Evolutionary conservation across 1,140 invertebrate genomes (phyloP).

Genomic region (Pararge aegeria): DNA sequence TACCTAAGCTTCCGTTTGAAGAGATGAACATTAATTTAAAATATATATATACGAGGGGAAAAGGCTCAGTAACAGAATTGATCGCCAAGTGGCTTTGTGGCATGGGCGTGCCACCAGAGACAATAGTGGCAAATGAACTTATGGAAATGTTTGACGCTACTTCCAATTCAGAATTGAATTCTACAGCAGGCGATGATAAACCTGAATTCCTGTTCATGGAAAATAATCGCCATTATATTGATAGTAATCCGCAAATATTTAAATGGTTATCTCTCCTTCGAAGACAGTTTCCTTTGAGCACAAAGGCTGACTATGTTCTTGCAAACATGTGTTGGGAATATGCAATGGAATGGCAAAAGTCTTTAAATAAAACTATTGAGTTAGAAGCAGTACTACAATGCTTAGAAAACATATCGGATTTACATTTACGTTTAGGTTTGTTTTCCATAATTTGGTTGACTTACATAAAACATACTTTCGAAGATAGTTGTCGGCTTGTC

Average conservation of each 20-base stretch:
- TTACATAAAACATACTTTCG: constrained; percentile 88
- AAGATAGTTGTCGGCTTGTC: constrained; percentile 87
- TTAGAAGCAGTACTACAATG: constrained; percentile 84
- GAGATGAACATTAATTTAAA: constrained; percentile 86
- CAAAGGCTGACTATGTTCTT: constrained; percentile 88
- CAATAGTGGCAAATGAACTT: constrained; percentile 60
- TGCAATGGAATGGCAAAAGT: constrained; percentile 91
- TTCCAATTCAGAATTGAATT: constrained; percentile 26
- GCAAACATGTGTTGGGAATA: constrained; percentile 95
- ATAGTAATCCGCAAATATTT: constrained; percentile 73
- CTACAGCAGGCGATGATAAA: constrained; percentile 37
- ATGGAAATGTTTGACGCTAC: constrained; percentile 42
- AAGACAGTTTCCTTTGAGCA: constrained; percentile 91
- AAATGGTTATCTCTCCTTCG: constrained; percentile 83
- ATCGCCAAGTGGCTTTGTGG: constrained; percentile 90
- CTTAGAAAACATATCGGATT: constrained; percentile 81
- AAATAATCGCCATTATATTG: constrained; percentile 52
- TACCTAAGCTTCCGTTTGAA: constrained; percentile 81
- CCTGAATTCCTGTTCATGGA: constrained; percentile 54
- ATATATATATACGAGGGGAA: constrained; percentile 87
- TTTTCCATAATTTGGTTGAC: constrained; percentile 93
- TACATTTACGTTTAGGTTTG: constrained; percentile 85
- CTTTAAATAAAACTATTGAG: constrained; percentile 83
- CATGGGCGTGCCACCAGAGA: constrained; percentile 84
- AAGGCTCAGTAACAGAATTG: constrained; percentile 91